Evolutionary conservation across 2,888 invertebrate genomes (phyloP).

Genomic region (Athalia circularis): DNA sequence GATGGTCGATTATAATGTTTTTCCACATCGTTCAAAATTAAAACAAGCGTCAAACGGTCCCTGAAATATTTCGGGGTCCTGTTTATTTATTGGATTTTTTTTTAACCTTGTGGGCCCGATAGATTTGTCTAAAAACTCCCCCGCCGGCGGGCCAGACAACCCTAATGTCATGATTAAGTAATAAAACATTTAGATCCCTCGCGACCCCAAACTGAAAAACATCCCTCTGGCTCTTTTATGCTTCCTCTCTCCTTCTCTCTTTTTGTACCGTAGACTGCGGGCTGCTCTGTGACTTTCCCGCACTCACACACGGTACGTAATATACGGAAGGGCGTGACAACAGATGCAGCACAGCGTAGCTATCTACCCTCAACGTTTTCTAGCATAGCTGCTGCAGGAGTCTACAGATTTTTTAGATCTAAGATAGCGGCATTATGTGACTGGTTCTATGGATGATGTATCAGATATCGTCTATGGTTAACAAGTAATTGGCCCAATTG

Average conservation of each 20-base stretch:
- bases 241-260: conserved; percentile 15
- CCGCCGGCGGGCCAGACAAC: conserved; percentile 5
- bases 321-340: conserved; percentile 71
- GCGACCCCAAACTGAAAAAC: conserved; percentile 63
- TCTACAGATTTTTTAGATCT: conserved; percentile 62
- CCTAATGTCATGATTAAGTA: conserved; percentile 72
- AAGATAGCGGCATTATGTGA: conserved; percentile 42
- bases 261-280: conserved; percentile 4
- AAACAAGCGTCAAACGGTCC: background rate
- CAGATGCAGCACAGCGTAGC: conserved; percentile 72
- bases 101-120: conserved; percentile 2
- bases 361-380: conserved; percentile 65
- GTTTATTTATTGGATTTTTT: background rate
- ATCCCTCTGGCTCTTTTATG: conserved; percentile 57
- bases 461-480: conserved; percentile 44
- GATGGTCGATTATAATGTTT: background rate
- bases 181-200: conserved; percentile 71
- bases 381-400: conserved; percentile 63
- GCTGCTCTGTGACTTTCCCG: conserved; percentile 36
- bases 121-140: conserved; percentile 26
- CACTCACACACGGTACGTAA: conserved; percentile 42
- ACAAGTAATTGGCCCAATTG: conserved; percentile 44
- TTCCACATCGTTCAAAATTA: background rate
- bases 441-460: conserved; percentile 39
- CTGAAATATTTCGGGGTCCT: conserved; percentile 11